Evolutionary conservation across 1,140 invertebrate genomes (phyloP), one percentile per base, ranked within the genome.

Genomic region (Saxidomus purpurata): DNA sequence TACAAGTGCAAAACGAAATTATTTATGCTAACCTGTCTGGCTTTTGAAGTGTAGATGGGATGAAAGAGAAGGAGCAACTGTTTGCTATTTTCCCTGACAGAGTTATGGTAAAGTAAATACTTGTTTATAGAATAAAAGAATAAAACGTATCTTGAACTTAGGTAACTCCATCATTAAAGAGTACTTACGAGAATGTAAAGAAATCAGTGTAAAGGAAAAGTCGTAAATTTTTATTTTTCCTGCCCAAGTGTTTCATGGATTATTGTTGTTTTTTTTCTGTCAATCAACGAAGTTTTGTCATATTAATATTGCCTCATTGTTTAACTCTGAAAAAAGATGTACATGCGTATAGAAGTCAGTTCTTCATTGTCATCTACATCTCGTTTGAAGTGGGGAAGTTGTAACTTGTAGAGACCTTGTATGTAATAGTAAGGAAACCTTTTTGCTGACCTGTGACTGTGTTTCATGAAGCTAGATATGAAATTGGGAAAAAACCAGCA

Each of bases 1-100:
- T 79, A 36, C 76, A 79, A 79, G 76, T 79, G 76, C 76, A 55
- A 19, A 25, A 28, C 31, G 76, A 36, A 79, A 79, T 52, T 19
- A 36, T 79, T 79, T 47, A 49, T 52, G 22, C 49, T 52, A 79
- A 49, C 76, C 47, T 47, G 43, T 76, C 43, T 76, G 71, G 38
- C 43, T 47, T 76, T 49, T 79, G 47, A 79, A 79, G 47, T 36
- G 9, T 8, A 52, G 28, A 19, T 31, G 55, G 76, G 47, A 79
- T 79, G 43, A 52, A 52, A 36, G 47, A 79, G 55, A 47, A 4
- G 6, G 1, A 34, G 49, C 47, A 79, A 79, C 47, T 79, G 47
- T 31, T 79, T 38, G 28, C 43, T 34, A 36, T 9, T 79, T 79
- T n/a, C 4, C 22, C 28, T 52, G 76, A 52, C 76, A 79, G 76